These are phyloP conservation scores for Erebia aethiops DNA, from an alignment of 2,888 invertebrate genomes.

Conservation along the genomic window DNA sequence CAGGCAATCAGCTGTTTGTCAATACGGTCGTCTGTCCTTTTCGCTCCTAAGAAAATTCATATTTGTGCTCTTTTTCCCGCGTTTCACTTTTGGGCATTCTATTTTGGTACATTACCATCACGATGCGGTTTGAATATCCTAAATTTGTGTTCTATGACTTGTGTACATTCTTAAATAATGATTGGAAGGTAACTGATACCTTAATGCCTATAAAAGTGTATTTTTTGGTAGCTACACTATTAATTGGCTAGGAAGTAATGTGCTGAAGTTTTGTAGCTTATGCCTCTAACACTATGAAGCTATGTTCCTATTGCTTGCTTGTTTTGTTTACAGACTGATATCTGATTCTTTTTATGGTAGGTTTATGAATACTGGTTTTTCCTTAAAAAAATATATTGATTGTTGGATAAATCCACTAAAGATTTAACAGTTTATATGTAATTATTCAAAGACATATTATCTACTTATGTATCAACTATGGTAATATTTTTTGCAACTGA, in stretches of 20 bases:
- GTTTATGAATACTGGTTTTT: background rate
- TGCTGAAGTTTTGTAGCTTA: conserved; percentile 10
- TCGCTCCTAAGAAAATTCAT: conserved; percentile 56
- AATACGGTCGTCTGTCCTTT: conserved; percentile 64
- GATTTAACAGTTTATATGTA: too few relatives aligned
- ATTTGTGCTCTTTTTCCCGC: conserved; percentile 65
- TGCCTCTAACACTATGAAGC: conserved; percentile 5
- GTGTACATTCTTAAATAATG: conserved; percentile 55
- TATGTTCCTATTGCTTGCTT: conserved; percentile 11
- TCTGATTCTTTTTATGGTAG: background rate
- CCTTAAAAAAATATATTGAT: background rate
- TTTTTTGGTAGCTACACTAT: conserved; percentile 10
- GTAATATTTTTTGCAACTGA: background rate
- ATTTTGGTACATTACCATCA: conserved; percentile 82
- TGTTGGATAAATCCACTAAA: too few relatives aligned
- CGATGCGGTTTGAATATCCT: conserved; percentile 74
- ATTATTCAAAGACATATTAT: too few relatives aligned
- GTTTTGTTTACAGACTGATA: conserved; percentile 12
- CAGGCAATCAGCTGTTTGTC: conserved; percentile 79
- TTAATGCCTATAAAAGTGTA: conserved; percentile 12
- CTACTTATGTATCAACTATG: too few relatives aligned
- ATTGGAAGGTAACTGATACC: conserved; percentile 58
- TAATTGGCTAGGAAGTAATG: conserved; percentile 6
- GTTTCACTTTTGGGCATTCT: conserved; percentile 80
- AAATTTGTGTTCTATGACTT: conserved; percentile 69